Conservation (phyloP, 2,113 vertebrate genomes). For the Eulemur rufifrons region DNA sequence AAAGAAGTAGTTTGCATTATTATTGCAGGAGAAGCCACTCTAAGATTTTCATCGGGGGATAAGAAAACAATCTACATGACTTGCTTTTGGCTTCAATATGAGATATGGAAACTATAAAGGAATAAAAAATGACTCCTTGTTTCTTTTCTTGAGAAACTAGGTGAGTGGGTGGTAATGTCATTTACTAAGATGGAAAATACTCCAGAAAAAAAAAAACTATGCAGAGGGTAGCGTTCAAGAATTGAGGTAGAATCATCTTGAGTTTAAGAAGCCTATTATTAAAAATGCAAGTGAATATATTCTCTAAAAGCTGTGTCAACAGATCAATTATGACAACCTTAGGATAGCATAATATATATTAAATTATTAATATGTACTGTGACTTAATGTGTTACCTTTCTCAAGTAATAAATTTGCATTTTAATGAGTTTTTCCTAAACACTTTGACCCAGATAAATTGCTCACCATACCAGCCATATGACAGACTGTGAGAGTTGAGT, state of each 20-base stretch:
- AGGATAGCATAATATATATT: conserved; percentile 46
- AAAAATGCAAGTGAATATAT: conserved; percentile 48
- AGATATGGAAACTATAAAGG: not conserved
- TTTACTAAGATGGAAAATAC: not conserved
- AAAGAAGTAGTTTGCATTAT: not conserved
- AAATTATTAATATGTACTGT: conserved; percentile 69
- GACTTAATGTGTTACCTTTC: conserved; percentile 60
- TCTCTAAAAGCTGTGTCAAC: conserved; percentile 61
- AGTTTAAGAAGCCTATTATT: conserved; percentile 39
- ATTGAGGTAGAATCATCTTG: not conserved
- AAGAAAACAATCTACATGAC: not conserved
- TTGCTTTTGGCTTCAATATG: not conserved
- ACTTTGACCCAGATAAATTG: conserved; percentile 57
- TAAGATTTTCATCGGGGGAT: not conserved
- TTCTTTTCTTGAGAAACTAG: not conserved
- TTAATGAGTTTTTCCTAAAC: conserved; percentile 64
- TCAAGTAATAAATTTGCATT: conserved; percentile 66
- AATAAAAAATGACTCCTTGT: not conserved
- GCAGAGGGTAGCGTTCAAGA: not conserved
- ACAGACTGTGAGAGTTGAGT: not conserved
- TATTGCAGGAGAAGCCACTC: not conserved
- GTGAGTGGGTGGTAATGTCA: not conserved
- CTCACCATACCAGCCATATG: not conserved
- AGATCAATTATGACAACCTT: conserved; percentile 62
- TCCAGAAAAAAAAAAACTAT: not conserved